Evolutionary conservation across 2,888 invertebrate genomes (phyloP).

Genomic region (Mongoloraphidia duomilia): DNA sequence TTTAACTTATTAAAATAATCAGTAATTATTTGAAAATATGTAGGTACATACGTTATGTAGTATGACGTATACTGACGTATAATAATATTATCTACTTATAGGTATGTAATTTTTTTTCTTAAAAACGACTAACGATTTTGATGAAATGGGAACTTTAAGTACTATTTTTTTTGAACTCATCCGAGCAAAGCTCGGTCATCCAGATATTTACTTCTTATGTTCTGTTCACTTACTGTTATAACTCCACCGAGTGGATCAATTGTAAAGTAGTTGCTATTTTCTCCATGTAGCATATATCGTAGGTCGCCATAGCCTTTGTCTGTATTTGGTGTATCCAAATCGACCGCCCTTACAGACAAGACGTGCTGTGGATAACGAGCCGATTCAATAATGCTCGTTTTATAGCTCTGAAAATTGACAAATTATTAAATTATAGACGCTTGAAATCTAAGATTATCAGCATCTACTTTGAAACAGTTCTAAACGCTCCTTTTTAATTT

Average conservation of each 20-base stretch:
- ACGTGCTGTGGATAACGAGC: slow-evolving; percentile 50
- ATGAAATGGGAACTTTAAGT: too few species aligned
- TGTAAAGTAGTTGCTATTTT: slow-evolving; percentile 56
- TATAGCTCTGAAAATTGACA: slow-evolving; percentile 39
- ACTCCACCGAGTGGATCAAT: slow-evolving; percentile 56
- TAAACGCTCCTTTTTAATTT: background rate
- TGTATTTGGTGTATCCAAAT: slow-evolving; percentile 47
- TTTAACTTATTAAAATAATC: too few species aligned
- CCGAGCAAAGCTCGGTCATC: too few species aligned
- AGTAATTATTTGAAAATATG: too few species aligned
- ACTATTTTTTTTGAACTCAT: too few species aligned
- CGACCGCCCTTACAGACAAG: slow-evolving; percentile 52
- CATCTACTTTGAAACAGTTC: slow-evolving; percentile 1
- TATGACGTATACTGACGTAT: too few species aligned
- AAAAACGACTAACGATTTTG: too few species aligned
- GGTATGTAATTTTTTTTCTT: too few species aligned
- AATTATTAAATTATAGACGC: slow-evolving; percentile 2
- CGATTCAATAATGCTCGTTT: slow-evolving; percentile 56
- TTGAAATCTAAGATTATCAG: background rate
- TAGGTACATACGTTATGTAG: too few species aligned
- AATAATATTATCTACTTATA: too few species aligned
- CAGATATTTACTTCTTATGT: too few species aligned
- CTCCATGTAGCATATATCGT: slow-evolving; percentile 55
- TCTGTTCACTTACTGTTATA: slow-evolving; percentile 36
- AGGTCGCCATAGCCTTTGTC: slow-evolving; percentile 52